Conservation (phyloP, 1,140 invertebrate species). For the Drosophila sechellia region DNA sequence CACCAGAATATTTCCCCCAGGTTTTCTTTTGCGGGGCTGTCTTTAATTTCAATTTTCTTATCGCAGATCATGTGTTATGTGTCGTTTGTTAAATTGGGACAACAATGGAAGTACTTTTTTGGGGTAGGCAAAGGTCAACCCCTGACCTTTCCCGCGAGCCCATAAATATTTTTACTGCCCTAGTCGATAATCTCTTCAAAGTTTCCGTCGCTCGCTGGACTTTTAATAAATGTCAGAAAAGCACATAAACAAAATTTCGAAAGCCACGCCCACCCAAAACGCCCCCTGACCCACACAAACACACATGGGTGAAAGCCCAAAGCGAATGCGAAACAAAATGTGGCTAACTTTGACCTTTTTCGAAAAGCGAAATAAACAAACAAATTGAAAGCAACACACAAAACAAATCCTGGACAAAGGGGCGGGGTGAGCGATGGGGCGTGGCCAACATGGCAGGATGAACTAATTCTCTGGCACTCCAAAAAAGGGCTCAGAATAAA, state of each 20-base stretch:
- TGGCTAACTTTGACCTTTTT: slow-evolving; percentile 74
- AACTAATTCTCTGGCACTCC: slow-evolving; percentile 57
- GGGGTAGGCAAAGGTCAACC: slow-evolving; percentile 34
- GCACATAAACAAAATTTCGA: slow-evolving; percentile 66
- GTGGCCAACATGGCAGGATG: slow-evolving; percentile 58
- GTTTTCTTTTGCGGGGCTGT: slow-evolving; percentile 14
- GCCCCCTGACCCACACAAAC: slow-evolving; percentile 7
- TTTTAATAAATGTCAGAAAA: slow-evolving; percentile 59
- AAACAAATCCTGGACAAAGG: slow-evolving; percentile 36
- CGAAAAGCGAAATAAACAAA: slow-evolving; percentile 76
- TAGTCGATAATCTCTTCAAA: slow-evolving; percentile 57
- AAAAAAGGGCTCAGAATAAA: slow-evolving; percentile 50
- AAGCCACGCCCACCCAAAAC: slow-evolving; percentile 30
- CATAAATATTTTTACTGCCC: slow-evolving; percentile 59
- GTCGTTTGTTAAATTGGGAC: slow-evolving; percentile 42
- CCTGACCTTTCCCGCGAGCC: slow-evolving; percentile 42
- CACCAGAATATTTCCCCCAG: slow-evolving; percentile 1
- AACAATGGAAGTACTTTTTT: slow-evolving; percentile 21
- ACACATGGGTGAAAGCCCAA: slow-evolving; percentile 19
- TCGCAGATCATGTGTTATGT: slow-evolving; percentile 53
- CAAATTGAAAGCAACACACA: slow-evolving; percentile 74
- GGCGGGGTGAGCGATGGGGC: slow-evolving; percentile 51
- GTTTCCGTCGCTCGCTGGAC: slow-evolving; percentile 32
- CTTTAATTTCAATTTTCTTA: slow-evolving; percentile 51
- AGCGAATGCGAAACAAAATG: slow-evolving; percentile 44